phyloP scores from a whole-genome alignment of 2,797 vertebrate genomes.

The Coregonus suidteri region DNA sequence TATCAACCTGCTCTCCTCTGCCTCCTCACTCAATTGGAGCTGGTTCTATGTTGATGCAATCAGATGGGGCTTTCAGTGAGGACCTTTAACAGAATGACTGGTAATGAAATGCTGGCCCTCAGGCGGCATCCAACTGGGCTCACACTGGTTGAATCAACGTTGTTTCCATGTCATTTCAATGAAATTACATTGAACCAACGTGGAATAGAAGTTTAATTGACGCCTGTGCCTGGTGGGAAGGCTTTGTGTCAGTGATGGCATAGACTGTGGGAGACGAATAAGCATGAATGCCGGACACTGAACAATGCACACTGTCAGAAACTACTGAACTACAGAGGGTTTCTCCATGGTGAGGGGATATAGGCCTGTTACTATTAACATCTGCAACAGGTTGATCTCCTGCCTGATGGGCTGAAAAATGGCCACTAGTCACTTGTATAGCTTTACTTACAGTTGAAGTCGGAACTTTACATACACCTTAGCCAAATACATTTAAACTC shows the following conservation, averaged over 20 bases:
- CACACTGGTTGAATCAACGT: background rate
- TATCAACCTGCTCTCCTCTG: background rate
- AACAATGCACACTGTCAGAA: conserved; percentile 6
- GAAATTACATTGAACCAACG: too few relatives aligned
- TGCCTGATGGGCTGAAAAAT: background rate
- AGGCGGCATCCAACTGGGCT: background rate
- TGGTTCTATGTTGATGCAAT: background rate
- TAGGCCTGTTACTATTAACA: background rate
- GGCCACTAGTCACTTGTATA: background rate
- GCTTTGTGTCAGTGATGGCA: conserved; percentile 7
- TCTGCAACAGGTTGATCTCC: background rate
- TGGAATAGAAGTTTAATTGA: too few relatives aligned
- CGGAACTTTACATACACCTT: too few relatives aligned
- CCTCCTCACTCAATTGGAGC: background rate
- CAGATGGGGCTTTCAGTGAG: background rate
- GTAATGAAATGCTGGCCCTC: background rate
- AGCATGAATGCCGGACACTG: background rate
- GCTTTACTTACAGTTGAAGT: background rate
- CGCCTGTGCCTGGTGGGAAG: background rate
- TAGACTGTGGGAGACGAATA: conserved; percentile 5
- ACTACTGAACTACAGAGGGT: background rate
- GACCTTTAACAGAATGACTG: conserved; percentile 5
- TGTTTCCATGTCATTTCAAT: too few relatives aligned
- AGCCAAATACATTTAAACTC: too few relatives aligned
- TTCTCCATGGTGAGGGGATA: background rate